Base-by-base conservation (phyloP, 2,888 invertebrate genomes). In the Gerris lacustris region DNA sequence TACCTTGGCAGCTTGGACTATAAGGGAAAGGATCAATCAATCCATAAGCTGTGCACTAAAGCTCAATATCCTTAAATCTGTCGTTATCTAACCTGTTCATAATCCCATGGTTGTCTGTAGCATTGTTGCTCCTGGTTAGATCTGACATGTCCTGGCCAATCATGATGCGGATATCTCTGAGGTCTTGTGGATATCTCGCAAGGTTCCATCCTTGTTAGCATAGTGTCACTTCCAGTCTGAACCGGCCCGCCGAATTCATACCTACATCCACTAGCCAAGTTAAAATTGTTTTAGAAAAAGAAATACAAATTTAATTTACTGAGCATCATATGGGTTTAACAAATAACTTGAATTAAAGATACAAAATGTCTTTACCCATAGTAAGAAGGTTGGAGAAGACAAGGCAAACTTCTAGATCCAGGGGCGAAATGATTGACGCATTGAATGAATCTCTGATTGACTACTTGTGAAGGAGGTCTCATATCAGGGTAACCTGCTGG, bases 371-470 rank as follows among this genome's bases (percentile, higher is more conserved):
- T 55, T 55, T 55, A 55, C 55, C 55, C 55, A 15, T 55, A 55
- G 15, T 55, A 55, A 11, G 55, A 55, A 55, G 55, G 55, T 55
- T 55, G 55, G 15, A 55, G 55, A 55, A 55, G 55, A 55, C 55
- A 55, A 9, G 55, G 55, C 55, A 55, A 11, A 55, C 55, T 55
- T 55, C 55, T 55, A 11, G 55, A 55, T 55, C 55, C 55, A 64
- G 64, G 17, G 17, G 64, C 18, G 18, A 64, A 31, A 17, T 64
- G 64, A 64, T 31, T 64, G 18, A 64, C 17, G 64, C 31, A 64
- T 18, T 64, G 64, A 9, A 64, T 64, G 18, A 64, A n/a, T 31
- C 64, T 64, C 18, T 64, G 64, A 18, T 64, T 64, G 18, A 64
- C 64, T 31, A 64, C 18, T n/a, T 64, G 64, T n/a, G 17, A 55